These are phyloP conservation scores for Sebastes itinus DNA, from an alignment of 2,797 vertebrate species.

Conservation along the genomic window DNA sequence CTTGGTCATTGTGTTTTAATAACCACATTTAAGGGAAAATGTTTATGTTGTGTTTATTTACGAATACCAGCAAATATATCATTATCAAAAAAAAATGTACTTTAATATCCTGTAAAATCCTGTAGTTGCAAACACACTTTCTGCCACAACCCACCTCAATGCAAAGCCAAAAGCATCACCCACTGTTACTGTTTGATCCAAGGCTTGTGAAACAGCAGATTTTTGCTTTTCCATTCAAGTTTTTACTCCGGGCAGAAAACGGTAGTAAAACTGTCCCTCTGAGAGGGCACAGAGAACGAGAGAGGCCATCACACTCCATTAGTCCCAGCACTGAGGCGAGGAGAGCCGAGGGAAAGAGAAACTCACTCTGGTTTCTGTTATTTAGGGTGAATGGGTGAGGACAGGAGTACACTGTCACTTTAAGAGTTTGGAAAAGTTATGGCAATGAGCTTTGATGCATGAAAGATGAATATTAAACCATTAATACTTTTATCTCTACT, in stretches of 20 bases:
- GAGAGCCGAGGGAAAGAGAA: background rate
- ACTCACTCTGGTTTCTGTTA: background rate
- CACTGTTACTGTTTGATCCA: background rate
- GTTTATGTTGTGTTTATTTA: background rate
- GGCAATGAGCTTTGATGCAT: background rate
- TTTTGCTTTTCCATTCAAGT: conserved; percentile 6
- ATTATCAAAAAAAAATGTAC: too few relatives aligned
- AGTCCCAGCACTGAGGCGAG: conserved; percentile 8
- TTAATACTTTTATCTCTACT: background rate
- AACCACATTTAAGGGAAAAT: background rate
- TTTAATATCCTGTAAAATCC: background rate
- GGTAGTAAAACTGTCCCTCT: conserved; percentile 20
- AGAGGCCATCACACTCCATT: conserved; percentile 24
- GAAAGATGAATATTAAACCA: background rate
- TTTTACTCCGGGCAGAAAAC: conserved; percentile 26
- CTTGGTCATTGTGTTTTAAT: background rate
- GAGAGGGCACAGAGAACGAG: background rate
- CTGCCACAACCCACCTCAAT: background rate
- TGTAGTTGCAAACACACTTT: background rate
- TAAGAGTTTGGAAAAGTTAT: background rate
- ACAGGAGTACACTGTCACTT: background rate
- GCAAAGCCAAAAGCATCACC: background rate
- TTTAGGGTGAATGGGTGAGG: background rate
- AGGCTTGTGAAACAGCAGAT: background rate
- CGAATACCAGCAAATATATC: background rate